phyloP scores from a whole-genome alignment of 2,797 vertebrate species.

The Myotis pilosus region DNA sequence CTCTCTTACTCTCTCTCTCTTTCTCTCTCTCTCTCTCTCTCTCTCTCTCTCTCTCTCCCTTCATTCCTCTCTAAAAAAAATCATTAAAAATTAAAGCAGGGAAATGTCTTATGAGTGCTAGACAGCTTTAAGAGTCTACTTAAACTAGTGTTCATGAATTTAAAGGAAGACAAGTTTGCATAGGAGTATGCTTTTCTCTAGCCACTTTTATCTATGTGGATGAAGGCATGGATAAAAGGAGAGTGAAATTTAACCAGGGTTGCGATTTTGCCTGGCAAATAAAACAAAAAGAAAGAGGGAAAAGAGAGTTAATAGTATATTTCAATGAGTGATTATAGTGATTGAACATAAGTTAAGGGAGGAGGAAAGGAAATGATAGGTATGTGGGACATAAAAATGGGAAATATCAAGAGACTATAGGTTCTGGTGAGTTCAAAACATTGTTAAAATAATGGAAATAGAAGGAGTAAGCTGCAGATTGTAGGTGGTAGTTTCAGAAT shows the following conservation, averaged over 20 bases:
- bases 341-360: not conserved
- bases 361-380: not conserved
- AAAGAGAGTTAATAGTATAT: not conserved
- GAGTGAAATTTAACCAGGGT: not conserved
- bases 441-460: not conserved
- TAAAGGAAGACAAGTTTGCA: not conserved
- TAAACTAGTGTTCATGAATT: not conserved
- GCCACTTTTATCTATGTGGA: not conserved
- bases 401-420: not conserved
- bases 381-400: not conserved
- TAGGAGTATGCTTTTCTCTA: not conserved
- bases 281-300: not conserved
- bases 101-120: not conserved
- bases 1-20: too few species aligned
- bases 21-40: too few species aligned
- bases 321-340: not conserved
- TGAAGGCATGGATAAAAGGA: not conserved
- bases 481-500: not conserved
- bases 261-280: not conserved
- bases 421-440: not conserved
- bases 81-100: not conserved
- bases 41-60: too few species aligned
- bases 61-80: not conserved
- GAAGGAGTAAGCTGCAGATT: not conserved
- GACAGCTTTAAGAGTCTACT: not conserved